Evolutionary conservation across 2,797 vertebrate species (phyloP), one percentile per base, ranked within the genome.

Genomic region (Pipistrellus kuhlii): DNA sequence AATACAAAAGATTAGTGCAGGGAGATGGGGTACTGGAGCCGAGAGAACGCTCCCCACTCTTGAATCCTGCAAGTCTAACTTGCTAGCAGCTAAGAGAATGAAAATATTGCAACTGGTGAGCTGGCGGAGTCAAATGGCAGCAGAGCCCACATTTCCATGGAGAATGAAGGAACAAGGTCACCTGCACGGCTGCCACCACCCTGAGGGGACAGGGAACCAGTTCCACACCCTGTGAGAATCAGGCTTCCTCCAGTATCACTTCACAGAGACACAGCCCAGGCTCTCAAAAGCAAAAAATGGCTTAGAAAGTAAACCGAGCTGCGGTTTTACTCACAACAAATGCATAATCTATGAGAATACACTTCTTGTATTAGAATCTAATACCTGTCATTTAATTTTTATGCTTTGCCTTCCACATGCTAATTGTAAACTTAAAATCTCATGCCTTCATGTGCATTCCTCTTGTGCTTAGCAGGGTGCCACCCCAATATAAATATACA

Each of bases 21-120:
- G 23, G 35, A 57, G 64, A 69, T 0, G 2, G 2, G 30, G 6
- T 30, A 5, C 0, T 0, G 9, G 13, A 27, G 30, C 18, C 82
- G 44, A 71, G 21, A 85, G 62, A 62, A 72, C 68, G 84, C 25
- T 48, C 59, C 46, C n/a, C 57, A 55, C 27, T 12, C 57, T 57
- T 77, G 85, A 92, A 72, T 41, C 57, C 21, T 55, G 2, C 27
- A 38, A 72, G 30, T 80, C 72, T 62, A 17, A 21, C 20, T 21
- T 48, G 53, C 51, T 48, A 48, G 46, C 46, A 48, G 46, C 46
- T 23, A 11, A 6, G 46, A 55, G 53, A 25, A 12, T 32, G 44
- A 57, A 53, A 44, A 38, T 8, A 21, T 0, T 4, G 23, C 4
- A 15, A 27, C 27, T 9, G 1, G 30, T 3, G 57, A 92, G 21